phyloP scores from a whole-genome alignment of 1,140 invertebrate genomes.

The Neodiprion virginianus region DNA sequence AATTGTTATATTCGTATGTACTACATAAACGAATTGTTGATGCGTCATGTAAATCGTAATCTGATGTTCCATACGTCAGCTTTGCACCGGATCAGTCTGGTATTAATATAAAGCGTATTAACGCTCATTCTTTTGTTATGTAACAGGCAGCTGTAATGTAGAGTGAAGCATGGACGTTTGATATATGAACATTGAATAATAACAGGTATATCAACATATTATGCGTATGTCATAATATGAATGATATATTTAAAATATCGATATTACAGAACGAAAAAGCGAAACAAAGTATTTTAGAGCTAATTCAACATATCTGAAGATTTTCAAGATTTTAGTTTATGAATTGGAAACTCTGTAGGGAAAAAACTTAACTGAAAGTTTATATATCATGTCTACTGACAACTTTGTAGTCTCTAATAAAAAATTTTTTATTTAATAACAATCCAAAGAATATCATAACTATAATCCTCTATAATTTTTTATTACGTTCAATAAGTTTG shows the following conservation, averaged over 20 bases:
- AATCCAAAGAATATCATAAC: not conserved
- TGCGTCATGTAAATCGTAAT: not conserved
- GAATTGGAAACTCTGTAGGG: too few species aligned
- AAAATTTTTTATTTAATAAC: constrained; percentile 16
- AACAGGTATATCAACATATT: not conserved
- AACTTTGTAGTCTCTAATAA: constrained; percentile 12
- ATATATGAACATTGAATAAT: not conserved
- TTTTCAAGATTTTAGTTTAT: too few species aligned
- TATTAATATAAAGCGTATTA: constrained; percentile 16
- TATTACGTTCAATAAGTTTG: too few species aligned
- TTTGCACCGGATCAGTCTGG: constrained; percentile 29
- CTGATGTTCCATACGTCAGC: constrained; percentile 17
- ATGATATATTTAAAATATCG: too few species aligned
- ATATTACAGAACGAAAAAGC: too few species aligned
- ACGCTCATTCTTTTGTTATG: not conserved
- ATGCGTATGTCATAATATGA: not conserved
- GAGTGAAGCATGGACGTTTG: not conserved
- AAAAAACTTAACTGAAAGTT: too few species aligned
- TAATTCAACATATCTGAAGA: too few species aligned
- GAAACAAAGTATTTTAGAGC: too few species aligned
- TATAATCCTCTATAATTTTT: too few species aligned
- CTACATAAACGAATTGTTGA: not conserved
- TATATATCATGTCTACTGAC: not conserved
- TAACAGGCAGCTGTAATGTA: not conserved
- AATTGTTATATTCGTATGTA: not conserved